Evolutionary conservation across 2,888 invertebrate genomes (phyloP).

Genomic region (Drosophila putrida): DNA sequence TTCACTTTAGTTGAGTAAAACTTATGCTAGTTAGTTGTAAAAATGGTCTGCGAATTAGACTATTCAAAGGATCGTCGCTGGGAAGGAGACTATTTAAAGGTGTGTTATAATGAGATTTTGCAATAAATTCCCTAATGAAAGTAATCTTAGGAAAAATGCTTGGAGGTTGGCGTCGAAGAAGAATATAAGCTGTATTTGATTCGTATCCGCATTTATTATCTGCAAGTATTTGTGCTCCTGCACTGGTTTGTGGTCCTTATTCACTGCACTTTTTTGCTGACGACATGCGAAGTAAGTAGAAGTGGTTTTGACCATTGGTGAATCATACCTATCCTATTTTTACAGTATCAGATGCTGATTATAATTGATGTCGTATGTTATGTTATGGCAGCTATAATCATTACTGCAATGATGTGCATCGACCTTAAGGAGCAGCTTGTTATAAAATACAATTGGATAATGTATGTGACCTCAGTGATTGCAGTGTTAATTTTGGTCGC

Average conservation of each 20-base stretch:
- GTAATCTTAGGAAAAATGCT: slow-evolving; percentile 27
- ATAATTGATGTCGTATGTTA: slow-evolving; percentile 35
- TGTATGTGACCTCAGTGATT: slow-evolving; percentile 42
- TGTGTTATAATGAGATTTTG: background rate
- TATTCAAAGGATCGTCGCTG: slow-evolving; percentile 25
- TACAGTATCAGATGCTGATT: slow-evolving; percentile 1
- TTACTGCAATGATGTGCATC: slow-evolving; percentile 24
- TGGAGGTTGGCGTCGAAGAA: slow-evolving; percentile 21
- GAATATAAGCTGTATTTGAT: slow-evolving; percentile 23
- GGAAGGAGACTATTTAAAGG: slow-evolving; percentile 35
- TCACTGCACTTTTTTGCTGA: slow-evolving; percentile 38
- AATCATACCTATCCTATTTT: too few relatives aligned
- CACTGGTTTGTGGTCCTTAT: slow-evolving; percentile 6
- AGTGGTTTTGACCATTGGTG: slow-evolving; percentile 7
- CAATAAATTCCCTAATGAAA: background rate
- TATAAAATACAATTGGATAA: slow-evolving; percentile 16
- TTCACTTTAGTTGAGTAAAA: background rate
- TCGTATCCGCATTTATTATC: slow-evolving; percentile 23
- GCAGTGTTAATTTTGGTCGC: slow-evolving; percentile 27
- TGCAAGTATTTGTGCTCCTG: slow-evolving; percentile 41
- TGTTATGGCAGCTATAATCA: accelerated
- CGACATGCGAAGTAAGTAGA: slow-evolving; percentile 39
- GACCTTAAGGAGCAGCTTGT: slow-evolving; percentile 32
- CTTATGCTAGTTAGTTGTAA: background rate
- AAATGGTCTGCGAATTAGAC: slow-evolving; percentile 34